Conservation (phyloP, 2,113 vertebrate species). For the Neogale vison region DNA sequence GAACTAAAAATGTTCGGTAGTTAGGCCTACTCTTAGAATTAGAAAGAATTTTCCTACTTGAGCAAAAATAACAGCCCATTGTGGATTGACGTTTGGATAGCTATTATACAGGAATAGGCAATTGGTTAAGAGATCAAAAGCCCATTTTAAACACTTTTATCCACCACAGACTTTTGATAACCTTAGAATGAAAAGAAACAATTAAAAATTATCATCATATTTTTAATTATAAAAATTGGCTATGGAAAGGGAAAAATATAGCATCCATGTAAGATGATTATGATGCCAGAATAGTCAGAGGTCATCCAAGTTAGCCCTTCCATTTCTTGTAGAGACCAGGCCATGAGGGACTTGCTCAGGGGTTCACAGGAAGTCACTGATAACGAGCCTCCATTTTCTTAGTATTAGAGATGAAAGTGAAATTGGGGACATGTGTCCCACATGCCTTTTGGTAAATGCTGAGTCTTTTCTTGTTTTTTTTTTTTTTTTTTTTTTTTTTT, state of each 20-base stretch:
- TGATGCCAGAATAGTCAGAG: neutral
- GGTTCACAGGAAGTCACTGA: neutral
- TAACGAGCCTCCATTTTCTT: neutral
- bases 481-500: neutral
- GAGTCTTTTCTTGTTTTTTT: neutral
- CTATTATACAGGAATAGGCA: neutral
- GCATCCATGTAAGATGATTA: neutral
- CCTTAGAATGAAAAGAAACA: neutral
- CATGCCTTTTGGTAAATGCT: neutral
- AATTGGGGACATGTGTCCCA: neutral
- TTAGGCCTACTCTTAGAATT: neutral
- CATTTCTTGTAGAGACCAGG: neutral
- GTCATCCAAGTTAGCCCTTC: neutral
- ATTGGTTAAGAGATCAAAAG: conserved; percentile 2
- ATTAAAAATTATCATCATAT: neutral
- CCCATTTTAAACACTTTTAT: neutral
- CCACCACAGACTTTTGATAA: neutral
- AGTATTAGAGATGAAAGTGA: neutral
- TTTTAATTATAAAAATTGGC: conserved; percentile 9
- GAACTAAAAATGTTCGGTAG: conserved; percentile 14
- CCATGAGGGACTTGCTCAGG: neutral
- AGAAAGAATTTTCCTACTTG: neutral
- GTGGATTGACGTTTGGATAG: neutral
- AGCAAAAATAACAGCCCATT: conserved; percentile 5
- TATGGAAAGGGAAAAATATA: neutral